phyloP scores from a whole-genome alignment of 2,113 vertebrate genomes.

The Camelus dromedarius region DNA sequence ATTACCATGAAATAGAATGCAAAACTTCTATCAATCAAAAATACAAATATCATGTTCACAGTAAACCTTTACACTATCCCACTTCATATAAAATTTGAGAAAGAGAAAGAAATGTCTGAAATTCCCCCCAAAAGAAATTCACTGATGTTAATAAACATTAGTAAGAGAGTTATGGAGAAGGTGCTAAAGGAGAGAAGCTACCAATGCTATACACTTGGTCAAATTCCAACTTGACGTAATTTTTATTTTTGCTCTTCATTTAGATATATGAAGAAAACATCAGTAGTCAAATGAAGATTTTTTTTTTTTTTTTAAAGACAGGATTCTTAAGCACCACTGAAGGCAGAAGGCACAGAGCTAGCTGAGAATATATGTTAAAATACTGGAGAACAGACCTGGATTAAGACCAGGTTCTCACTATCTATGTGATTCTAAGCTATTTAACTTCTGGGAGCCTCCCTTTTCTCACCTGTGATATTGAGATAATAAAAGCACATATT shows the following conservation, averaged over 20 bases:
- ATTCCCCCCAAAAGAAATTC: slow-evolving; percentile 2
- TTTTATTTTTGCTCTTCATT: slow-evolving; percentile 43
- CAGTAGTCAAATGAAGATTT: not conserved
- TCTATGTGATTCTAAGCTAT: not conserved
- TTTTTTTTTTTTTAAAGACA: not conserved
- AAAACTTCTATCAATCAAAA: slow-evolving; percentile 48
- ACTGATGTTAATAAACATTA: slow-evolving; percentile 1
- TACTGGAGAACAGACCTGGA: not conserved
- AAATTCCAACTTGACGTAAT: not conserved
- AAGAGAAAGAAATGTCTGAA: slow-evolving; percentile 25
- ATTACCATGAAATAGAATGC: not conserved
- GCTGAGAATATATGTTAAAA: not conserved
- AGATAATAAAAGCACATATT: not conserved
- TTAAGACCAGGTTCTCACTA: not conserved
- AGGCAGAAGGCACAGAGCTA: not conserved
- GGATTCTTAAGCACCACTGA: not conserved
- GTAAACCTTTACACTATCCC: not conserved
- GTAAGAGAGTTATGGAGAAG: not conserved
- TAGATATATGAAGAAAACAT: slow-evolving; percentile 19
- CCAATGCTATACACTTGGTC: not conserved
- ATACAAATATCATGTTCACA: not conserved
- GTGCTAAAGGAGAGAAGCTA: not conserved
- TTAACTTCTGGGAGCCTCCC: not conserved
- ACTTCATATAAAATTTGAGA: slow-evolving; percentile 11
- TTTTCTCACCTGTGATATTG: not conserved